Evolutionary conservation across 2,888 invertebrate genomes (phyloP).

Genomic region (Hymenopus coronatus): DNA sequence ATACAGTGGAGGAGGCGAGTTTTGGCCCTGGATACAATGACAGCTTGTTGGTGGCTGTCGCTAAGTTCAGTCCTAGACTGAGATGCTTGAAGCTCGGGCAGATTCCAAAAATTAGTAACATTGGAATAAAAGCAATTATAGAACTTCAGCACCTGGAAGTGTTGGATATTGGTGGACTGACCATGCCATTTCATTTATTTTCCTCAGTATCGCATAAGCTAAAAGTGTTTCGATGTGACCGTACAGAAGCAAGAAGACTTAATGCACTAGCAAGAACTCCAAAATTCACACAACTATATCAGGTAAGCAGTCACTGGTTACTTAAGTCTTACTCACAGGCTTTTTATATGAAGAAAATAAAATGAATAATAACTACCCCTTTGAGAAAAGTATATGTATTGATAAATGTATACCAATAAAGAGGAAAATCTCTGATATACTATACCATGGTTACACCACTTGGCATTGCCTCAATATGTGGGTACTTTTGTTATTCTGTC

Average conservation of each 20-base stretch:
- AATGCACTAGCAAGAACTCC: background rate
- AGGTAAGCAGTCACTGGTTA: background rate
- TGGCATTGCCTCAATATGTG: too few species aligned
- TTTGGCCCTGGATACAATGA: background rate
- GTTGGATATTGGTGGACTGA: background rate
- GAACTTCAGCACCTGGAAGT: background rate
- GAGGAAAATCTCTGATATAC: too few species aligned
- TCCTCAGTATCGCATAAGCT: background rate
- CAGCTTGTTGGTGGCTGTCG: background rate
- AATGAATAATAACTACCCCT: too few species aligned
- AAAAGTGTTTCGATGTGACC: background rate
- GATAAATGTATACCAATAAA: too few species aligned
- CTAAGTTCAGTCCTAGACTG: background rate
- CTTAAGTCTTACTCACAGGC: too few species aligned
- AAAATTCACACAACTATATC: background rate
- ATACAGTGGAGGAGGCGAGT: background rate
- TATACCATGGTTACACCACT: too few species aligned
- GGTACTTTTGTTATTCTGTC: too few species aligned
- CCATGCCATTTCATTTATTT: too few species aligned
- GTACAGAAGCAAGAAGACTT: background rate
- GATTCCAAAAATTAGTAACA: background rate
- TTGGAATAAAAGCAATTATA: background rate
- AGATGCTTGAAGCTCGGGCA: background rate
- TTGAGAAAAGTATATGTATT: too few species aligned
- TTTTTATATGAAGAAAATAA: too few species aligned